These are phyloP conservation scores for Oreochromis aureus DNA, from an alignment of 2,113 vertebrate species.

Conservation along the genomic window DNA sequence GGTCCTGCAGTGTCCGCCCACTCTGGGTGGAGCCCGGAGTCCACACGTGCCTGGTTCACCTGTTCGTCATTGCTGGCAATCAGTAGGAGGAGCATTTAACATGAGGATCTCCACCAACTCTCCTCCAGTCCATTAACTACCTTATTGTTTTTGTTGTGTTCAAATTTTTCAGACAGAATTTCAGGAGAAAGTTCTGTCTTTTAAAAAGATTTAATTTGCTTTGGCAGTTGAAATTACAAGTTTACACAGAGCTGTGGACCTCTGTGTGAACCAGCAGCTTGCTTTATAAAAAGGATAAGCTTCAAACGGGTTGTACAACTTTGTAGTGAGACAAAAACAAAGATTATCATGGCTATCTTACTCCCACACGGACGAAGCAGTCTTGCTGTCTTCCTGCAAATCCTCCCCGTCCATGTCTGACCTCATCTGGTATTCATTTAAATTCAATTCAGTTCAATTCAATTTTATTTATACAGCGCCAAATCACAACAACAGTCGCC, in stretches of 20 bases:
- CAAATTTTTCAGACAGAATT: not conserved
- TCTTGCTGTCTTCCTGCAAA: not conserved
- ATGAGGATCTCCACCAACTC: not conserved
- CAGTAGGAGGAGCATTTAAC: not conserved
- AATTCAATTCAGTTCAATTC: fast-evolving
- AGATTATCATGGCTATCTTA: not conserved
- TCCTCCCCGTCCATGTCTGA: not conserved
- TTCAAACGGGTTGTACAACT: not conserved
- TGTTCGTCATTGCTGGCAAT: not conserved
- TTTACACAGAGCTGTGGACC: not conserved
- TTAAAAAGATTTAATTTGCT: not conserved
- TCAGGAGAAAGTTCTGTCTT: not conserved
- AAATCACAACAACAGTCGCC: too few species aligned
- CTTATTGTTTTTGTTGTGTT: not conserved
- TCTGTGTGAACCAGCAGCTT: not conserved
- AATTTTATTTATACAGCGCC: too few species aligned
- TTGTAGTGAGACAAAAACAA: not conserved
- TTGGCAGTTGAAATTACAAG: not conserved
- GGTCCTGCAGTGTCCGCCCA: too few species aligned
- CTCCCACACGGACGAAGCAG: not conserved
- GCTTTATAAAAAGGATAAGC: not conserved
- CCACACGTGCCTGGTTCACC: too few species aligned
- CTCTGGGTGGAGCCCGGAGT: too few species aligned
- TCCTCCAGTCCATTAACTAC: fast-evolving
- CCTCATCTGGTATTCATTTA: not conserved